Conservation (phyloP, 2,888 invertebrate species). For the Mythimna ferrago region DNA sequence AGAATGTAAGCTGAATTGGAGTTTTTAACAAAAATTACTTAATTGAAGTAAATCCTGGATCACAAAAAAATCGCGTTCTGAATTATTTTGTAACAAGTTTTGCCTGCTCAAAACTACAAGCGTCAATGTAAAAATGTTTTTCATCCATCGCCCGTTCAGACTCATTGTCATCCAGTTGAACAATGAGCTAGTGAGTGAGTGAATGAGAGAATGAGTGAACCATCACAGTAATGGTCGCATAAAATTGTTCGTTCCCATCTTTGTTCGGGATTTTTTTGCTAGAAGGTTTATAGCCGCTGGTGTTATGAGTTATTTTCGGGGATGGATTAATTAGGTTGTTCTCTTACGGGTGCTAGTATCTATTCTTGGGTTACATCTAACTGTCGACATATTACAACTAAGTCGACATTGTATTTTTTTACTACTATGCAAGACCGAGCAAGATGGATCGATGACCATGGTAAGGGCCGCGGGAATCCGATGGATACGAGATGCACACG, state of each 20-base stretch:
- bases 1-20: too few relatives aligned
- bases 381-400: too few relatives aligned
- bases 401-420: too few relatives aligned
- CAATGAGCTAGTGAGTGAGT: conserved; percentile 65
- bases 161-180: conserved; percentile 64
- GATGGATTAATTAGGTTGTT: neutral
- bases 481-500: too few relatives aligned
- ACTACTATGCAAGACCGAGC: too few relatives aligned
- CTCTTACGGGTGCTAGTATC: too few relatives aligned
- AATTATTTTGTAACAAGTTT: neutral
- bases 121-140: conserved; percentile 52
- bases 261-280: conserved; percentile 32
- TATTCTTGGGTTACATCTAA: too few relatives aligned
- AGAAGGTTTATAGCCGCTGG: neutral
- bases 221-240: conserved; percentile 63
- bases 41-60: too few relatives aligned
- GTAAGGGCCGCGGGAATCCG: too few relatives aligned
- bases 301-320: neutral
- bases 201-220: conserved; percentile 54
- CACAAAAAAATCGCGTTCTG: neutral
- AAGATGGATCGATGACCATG: too few relatives aligned
- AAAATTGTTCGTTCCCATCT: conserved; percentile 50
- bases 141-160: conserved; percentile 43
- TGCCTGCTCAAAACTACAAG: conserved; percentile 32
- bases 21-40: too few relatives aligned